Conservation (phyloP, 2,888 invertebrate genomes). For the Ganaspis brasiliensis region DNA sequence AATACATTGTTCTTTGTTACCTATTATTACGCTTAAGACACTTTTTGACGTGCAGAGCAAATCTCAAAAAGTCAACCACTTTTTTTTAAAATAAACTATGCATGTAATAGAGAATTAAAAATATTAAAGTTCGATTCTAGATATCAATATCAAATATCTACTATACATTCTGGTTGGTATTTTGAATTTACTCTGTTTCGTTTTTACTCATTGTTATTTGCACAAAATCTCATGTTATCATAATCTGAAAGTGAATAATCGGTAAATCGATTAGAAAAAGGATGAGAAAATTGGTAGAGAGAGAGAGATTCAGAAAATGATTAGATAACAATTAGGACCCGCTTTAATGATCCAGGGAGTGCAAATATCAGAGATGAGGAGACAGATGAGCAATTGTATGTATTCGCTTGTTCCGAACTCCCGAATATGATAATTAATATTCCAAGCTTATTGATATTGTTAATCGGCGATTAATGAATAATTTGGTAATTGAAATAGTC, state of each 20-base stretch:
- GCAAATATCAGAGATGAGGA: conserved; percentile 9
- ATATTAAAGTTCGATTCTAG: conserved; percentile 34
- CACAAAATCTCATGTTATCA: neutral
- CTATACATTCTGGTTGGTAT: conserved; percentile 40
- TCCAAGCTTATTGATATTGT: conserved; percentile 41
- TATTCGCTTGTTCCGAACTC: conserved; percentile 38
- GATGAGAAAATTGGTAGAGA: no score
- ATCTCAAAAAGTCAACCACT: conserved; percentile 38
- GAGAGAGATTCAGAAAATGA: no score
- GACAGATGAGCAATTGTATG: conserved; percentile 26
- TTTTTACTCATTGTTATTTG: conserved; percentile 5
- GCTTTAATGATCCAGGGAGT: neutral
- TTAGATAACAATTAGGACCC: neutral
- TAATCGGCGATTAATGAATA: neutral
- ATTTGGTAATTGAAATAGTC: neutral
- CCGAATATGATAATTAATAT: conserved; percentile 33
- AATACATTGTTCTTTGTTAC: conserved; percentile 49
- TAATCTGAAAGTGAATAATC: neutral
- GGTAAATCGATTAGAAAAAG: no score
- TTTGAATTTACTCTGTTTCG: conserved; percentile 50
- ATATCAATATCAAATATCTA: conserved; percentile 37
- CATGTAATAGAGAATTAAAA: conserved; percentile 39
- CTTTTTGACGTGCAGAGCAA: conserved; percentile 44
- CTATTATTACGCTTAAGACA: conserved; percentile 43
- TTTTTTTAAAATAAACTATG: conserved; percentile 18